Evolutionary conservation across 2,113 vertebrate species (phyloP), one percentile per base, ranked within the genome.

Genomic region (Triplophysa dalaica): DNA sequence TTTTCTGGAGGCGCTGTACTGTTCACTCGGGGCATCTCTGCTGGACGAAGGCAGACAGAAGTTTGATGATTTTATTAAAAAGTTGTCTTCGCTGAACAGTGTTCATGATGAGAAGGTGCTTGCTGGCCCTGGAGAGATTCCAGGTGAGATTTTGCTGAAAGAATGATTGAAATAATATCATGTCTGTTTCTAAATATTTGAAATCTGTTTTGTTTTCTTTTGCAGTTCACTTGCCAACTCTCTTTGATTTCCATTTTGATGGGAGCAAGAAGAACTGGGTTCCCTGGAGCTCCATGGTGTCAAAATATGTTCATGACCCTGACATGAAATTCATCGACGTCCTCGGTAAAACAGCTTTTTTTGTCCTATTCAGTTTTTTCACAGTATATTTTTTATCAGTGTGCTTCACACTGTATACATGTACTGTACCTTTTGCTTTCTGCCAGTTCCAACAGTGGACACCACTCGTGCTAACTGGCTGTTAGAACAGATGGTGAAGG

Each of bases 241-340:
- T 99, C 76, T 99, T 93, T 69, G 96, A 99, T 82, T 99, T 97
- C 61, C 98, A 99, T 81, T 99, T 98, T 85, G 94, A 99, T 82
- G 84, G 54, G 10, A 74, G 62, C 8, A 45, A 87, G 70, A 91
- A 89, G 64, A 92, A 88, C 11, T 99, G 98, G 98, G 66, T 97
- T 72, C 93, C 97, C 0, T 99, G 98, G 98, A 94, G 67, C 62
- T 90, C 89, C 0, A 72, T 98, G 79, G 96, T 99, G 33, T 79
- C 94, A 14, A 89, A 92, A 87, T 99, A 99, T 24, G 24, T 93
- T 69, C 94, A 99, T 84, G 81, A 87, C 2, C 89, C 84, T 12
- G 87, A 94, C 64, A 83, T 87, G 83, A 96, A 93, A 79, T 99
- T 98, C 83, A 86, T 92, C 52, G 94, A 99, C 86, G 95, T 99